Evolutionary conservation across 1,140 invertebrate genomes (phyloP).

Genomic region (Campodea augens): DNA sequence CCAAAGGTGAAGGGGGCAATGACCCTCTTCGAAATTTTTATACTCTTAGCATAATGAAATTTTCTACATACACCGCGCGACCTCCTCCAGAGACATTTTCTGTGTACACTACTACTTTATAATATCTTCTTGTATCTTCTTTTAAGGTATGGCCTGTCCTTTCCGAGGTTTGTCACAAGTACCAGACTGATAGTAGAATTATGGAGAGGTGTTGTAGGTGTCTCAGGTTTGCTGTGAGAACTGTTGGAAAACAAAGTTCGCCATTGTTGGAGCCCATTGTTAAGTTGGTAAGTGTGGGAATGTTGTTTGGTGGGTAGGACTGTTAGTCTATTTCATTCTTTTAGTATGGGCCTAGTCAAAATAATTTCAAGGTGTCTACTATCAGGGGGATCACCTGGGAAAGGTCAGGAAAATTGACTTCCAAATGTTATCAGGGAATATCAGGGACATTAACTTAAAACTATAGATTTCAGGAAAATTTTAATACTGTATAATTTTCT

Average conservation of each 20-base stretch:
- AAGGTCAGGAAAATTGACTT: no score
- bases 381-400: background rate
- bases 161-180: slow-evolving; percentile 51
- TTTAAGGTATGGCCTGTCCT: slow-evolving; percentile 59
- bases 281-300: slow-evolving; percentile 37
- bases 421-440: no score
- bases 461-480: no score
- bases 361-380: background rate
- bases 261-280: slow-evolving; percentile 61
- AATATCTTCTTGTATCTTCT: no score
- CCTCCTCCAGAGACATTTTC: no score
- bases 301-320: background rate
- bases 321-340: background rate
- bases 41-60: no score
- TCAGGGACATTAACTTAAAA: no score
- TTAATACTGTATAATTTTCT: background rate
- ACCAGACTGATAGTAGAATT: slow-evolving; percentile 59
- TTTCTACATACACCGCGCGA: no score
- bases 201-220: slow-evolving; percentile 84
- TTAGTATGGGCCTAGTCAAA: no score
- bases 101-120: no score
- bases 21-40: no score
- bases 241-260: slow-evolving; percentile 55
- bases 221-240: slow-evolving; percentile 71
- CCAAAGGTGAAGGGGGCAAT: no score